Conservation (phyloP, 2,888 invertebrate species). For the Opisthograptis luteolata region DNA sequence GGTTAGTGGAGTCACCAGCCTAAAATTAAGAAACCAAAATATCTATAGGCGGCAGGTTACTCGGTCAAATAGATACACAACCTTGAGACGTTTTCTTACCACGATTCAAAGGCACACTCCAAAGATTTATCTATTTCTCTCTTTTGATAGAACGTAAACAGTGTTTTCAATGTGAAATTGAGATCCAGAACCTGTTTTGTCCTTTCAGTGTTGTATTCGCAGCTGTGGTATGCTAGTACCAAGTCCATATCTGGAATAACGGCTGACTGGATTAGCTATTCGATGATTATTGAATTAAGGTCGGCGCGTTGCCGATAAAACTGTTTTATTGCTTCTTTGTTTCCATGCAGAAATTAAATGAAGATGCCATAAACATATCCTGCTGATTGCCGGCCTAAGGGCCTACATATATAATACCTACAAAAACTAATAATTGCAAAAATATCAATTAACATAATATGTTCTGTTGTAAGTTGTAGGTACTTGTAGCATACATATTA, state of each 20-base stretch:
- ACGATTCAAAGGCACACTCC: conserved; percentile 56
- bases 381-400: too few relatives aligned
- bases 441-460: too few relatives aligned
- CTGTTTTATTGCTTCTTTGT: conserved; percentile 1
- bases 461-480: too few relatives aligned
- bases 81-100: conserved; percentile 52
- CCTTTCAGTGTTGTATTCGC: conserved; percentile 85
- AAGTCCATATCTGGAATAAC: conserved; percentile 80
- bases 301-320: not conserved
- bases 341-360: not conserved
- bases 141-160: conserved; percentile 86
- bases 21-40: conserved; percentile 33
- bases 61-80: conserved; percentile 18
- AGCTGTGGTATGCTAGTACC: conserved; percentile 87
- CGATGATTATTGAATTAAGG: not conserved
- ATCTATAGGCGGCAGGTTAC: not conserved
- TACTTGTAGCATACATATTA: too few relatives aligned
- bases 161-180: conserved; percentile 86
- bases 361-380: not conserved
- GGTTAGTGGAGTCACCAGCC: conserved; percentile 57
- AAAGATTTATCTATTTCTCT: conserved; percentile 68
- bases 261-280: not conserved
- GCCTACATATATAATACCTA: too few relatives aligned
- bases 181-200: conserved; percentile 88
- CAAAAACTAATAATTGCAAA: too few relatives aligned